Conservation (phyloP, 2,888 invertebrate species). For the Stenchaetothrips biformis region DNA sequence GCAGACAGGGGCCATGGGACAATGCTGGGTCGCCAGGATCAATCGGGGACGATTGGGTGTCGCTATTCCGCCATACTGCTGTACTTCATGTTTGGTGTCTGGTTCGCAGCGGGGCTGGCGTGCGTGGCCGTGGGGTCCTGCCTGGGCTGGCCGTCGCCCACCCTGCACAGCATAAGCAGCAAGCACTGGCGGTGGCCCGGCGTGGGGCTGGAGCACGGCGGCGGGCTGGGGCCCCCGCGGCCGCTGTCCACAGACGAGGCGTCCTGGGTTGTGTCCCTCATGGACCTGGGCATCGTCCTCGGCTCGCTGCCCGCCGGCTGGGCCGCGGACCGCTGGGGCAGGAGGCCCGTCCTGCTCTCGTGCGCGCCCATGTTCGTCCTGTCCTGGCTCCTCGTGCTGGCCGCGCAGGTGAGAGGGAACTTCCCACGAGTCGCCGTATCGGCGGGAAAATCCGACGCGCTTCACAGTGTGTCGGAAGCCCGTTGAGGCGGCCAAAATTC, state of each 20-base stretch:
- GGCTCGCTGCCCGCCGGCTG: constrained; percentile 45
- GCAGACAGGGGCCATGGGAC: too few relatives aligned
- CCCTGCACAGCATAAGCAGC: background rate
- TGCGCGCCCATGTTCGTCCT: constrained; percentile 43
- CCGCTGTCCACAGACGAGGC: constrained; percentile 41
- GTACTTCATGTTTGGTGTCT: too few relatives aligned
- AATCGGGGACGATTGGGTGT: too few relatives aligned
- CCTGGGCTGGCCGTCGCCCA: constrained; percentile 1
- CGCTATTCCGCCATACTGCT: too few relatives aligned
- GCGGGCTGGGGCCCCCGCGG: constrained; percentile 37
- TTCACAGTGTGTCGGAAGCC: too few relatives aligned
- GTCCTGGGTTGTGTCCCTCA: constrained; percentile 45
- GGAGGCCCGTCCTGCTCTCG: constrained; percentile 42
- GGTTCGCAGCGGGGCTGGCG: background rate
- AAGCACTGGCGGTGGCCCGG: background rate
- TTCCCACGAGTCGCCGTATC: background rate
- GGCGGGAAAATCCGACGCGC: background rate
- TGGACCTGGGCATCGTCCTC: constrained; percentile 45
- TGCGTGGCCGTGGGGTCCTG: constrained; percentile 15
- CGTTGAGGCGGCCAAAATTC: too few relatives aligned
- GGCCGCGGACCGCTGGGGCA: constrained; percentile 42
- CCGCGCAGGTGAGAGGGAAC: background rate
- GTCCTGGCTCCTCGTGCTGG: constrained; percentile 42
- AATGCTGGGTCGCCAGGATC: too few relatives aligned
- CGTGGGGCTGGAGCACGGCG: background rate